A percentile compares a stretch with the other conserved stretches of the same genome.
These are phyloP conservation scores for Urocitellus parryii DNA, from an alignment of 2,113 vertebrate species.

Conservation along the genomic window DNA sequence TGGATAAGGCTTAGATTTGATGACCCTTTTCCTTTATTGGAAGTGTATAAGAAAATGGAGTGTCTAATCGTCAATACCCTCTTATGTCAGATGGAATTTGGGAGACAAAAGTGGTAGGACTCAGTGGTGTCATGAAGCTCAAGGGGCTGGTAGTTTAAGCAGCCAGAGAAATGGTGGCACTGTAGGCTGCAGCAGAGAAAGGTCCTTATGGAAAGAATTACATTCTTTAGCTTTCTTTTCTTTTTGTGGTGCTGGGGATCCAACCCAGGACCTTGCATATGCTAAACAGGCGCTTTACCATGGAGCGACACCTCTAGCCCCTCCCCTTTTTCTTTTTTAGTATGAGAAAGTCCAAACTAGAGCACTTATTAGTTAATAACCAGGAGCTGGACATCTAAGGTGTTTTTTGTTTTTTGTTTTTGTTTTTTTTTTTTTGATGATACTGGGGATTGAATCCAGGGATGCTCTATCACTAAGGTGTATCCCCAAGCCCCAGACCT, in stretches of 20 bases:
- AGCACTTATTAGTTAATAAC: not conserved
- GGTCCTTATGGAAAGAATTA: not conserved
- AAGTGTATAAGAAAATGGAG: not conserved
- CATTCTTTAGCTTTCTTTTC: not conserved
- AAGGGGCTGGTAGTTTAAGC: too few species aligned
- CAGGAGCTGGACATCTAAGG: not conserved
- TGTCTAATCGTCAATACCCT: not conserved
- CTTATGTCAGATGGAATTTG: not conserved
- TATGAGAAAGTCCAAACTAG: not conserved
- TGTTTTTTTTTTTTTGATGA: too few species aligned
- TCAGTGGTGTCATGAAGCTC: not conserved
- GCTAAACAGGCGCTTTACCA: too few species aligned
- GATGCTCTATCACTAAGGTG: too few species aligned
- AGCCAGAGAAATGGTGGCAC: not conserved
- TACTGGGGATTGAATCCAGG: too few species aligned
- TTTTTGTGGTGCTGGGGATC: too few species aligned
- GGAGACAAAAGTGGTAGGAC: not conserved
- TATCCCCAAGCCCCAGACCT: not conserved
- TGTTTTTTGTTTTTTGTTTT: too few species aligned
- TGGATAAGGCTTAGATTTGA: not conserved
- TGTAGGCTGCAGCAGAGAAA: not conserved
- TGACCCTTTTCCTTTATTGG: not conserved
- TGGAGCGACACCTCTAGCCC: too few species aligned
- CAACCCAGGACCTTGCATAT: too few species aligned
- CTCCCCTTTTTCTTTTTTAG: not conserved